Conservation (phyloP, 2,113 vertebrate species). For the Podilymbus podiceps region DNA sequence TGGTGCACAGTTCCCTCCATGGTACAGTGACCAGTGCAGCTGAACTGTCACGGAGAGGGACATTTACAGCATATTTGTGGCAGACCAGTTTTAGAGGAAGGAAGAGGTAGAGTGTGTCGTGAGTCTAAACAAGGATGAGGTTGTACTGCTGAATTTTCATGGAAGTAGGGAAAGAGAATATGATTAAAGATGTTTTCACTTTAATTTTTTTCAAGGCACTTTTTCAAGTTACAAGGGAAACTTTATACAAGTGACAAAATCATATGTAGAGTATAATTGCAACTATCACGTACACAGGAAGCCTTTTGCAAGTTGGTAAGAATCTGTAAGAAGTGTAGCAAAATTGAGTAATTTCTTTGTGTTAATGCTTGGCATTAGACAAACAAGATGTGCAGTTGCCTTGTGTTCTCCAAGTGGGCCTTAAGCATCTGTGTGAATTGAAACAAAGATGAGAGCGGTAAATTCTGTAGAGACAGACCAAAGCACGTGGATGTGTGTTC, state of each 20-base stretch:
- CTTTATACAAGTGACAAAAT: not conserved
- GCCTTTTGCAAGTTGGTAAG: not conserved
- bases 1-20: not conserved
- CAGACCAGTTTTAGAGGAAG: not conserved
- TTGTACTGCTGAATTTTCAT: not conserved
- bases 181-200: not conserved
- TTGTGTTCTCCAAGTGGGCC: not conserved
- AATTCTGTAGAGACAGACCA: not conserved
- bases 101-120: too few relatives aligned
- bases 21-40: not conserved
- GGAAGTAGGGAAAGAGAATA: not conserved
- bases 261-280: not conserved
- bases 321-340: not conserved
- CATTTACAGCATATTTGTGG: not conserved
- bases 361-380: not conserved
- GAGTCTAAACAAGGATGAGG: not conserved
- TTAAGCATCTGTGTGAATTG: not conserved
- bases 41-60: not conserved
- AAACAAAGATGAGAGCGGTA: not conserved
- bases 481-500: too few relatives aligned
- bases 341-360: not conserved
- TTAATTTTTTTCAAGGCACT: not conserved
- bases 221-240: not conserved
- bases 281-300: accelerated
- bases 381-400: not conserved